A percentile compares a stretch with the other conserved stretches of the same genome.
phyloP scores from a whole-genome alignment of 1,140 invertebrate genomes.

The Eufriesea mexicana region DNA sequence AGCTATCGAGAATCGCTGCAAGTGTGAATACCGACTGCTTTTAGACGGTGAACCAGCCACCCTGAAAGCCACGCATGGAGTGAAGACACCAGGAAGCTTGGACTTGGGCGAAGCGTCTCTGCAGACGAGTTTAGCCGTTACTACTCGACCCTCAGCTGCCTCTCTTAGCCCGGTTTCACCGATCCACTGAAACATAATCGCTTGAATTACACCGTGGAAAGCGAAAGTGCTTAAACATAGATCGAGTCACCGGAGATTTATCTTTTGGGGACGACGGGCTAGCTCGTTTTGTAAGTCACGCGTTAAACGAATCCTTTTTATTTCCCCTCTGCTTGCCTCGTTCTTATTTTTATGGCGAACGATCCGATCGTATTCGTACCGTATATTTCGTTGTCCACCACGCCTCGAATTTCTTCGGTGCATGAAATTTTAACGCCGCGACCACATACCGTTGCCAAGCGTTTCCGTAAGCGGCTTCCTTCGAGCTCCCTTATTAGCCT shows the following conservation, averaged over 20 bases:
- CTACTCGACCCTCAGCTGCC: slow-evolving; percentile 89
- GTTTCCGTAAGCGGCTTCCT: background rate
- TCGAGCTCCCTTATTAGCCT: background rate
- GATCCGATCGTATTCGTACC: background rate
- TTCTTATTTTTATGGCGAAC: background rate
- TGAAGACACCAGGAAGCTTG: slow-evolving; percentile 85
- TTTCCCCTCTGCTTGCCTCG: background rate
- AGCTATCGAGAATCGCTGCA: background rate
- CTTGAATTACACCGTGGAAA: background rate
- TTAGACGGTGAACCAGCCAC: slow-evolving; percentile 90
- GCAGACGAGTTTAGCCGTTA: slow-evolving; percentile 90
- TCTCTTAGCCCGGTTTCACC: slow-evolving; percentile 88
- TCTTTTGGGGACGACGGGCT: background rate
- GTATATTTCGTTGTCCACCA: background rate
- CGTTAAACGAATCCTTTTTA: too few relatives aligned
- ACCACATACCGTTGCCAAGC: background rate
- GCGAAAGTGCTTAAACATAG: too few relatives aligned
- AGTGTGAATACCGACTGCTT: slow-evolving; percentile 84
- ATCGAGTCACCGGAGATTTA: background rate
- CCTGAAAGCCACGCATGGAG: slow-evolving; percentile 92
- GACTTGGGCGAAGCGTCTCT: slow-evolving; percentile 86
- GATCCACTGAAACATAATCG: slow-evolving; percentile 87
- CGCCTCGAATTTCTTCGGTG: background rate
- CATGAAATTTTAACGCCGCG: background rate
- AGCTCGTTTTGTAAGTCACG: too few relatives aligned